Conservation (phyloP, 2,888 invertebrate genomes). For the Bembecia ichneumoniformis region DNA sequence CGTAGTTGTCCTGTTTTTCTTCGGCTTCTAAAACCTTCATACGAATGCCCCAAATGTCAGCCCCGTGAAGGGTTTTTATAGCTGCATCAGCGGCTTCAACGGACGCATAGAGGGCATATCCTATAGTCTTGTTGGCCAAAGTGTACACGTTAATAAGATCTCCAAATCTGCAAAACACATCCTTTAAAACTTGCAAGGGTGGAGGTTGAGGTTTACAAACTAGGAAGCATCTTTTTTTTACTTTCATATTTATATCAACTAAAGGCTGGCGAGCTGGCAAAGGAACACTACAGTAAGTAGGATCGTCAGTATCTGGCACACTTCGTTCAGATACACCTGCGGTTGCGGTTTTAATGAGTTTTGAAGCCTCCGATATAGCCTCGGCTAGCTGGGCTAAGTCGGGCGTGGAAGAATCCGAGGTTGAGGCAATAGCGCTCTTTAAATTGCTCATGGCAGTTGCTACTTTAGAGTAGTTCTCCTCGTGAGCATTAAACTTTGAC, state of each 20-base stretch:
- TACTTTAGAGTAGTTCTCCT: constrained; percentile 28
- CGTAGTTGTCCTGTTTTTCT: constrained; percentile 49
- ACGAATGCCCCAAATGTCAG: constrained; percentile 88
- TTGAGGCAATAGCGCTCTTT: constrained; percentile 34
- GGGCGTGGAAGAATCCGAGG: constrained; percentile 30
- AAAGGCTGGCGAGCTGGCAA: constrained; percentile 81
- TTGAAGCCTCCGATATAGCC: constrained; percentile 84
- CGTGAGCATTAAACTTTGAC: constrained; percentile 29
- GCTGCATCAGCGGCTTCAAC: constrained; percentile 83
- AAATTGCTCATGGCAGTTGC: constrained; percentile 37
- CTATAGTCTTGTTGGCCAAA: constrained; percentile 90
- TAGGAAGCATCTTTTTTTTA: constrained; percentile 78
- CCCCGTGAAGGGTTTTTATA: constrained; percentile 81
- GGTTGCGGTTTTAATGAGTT: constrained; percentile 79
- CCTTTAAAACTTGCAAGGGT: constrained; percentile 83
- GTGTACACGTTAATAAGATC: constrained; percentile 92
- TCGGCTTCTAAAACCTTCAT: constrained; percentile 93
- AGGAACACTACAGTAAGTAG: constrained; percentile 76
- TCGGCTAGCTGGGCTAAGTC: constrained; percentile 79
- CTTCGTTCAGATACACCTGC: constrained; percentile 30
- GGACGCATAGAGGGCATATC: constrained; percentile 89
- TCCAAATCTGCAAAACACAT: constrained; percentile 93
- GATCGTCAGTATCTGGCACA: constrained; percentile 32
- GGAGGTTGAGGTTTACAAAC: constrained; percentile 79
- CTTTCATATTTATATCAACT: constrained; percentile 76